Conservation (phyloP, 2,888 invertebrate genomes). For the Drosophila longiperda region DNA sequence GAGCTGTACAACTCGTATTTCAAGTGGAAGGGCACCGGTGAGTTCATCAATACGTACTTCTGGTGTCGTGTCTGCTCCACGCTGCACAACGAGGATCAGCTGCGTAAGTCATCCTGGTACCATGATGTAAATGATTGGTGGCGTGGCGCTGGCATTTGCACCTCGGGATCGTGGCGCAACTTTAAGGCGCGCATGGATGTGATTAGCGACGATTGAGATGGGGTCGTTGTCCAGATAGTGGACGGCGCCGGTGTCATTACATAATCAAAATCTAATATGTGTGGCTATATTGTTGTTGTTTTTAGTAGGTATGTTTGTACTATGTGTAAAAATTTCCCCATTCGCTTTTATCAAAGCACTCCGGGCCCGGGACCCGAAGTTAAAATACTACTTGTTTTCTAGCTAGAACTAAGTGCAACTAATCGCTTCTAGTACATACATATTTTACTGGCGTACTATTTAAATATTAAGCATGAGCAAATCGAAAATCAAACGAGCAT, state of each 20-base stretch:
- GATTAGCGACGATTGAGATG: conserved; percentile 83
- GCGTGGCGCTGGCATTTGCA: conserved; percentile 93
- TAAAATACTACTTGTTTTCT: conserved; percentile 55
- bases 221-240: conserved; percentile 57
- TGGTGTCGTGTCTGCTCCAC: conserved; percentile 89
- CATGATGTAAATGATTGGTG: conserved; percentile 96
- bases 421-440: conserved; percentile 33
- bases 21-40: conserved; percentile 96
- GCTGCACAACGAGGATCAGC: conserved; percentile 85
- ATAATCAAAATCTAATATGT: conserved; percentile 51
- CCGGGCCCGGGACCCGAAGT: conserved; percentile 12
- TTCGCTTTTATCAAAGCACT: conserved; percentile 32
- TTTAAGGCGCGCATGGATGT: conserved; percentile 85
- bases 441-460: conserved; percentile 4
- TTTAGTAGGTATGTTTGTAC: conserved; percentile 53
- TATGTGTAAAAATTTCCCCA: conserved; percentile 37
- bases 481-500: conserved; percentile 53
- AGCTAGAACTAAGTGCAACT: conserved; percentile 59
- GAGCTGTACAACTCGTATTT: conserved; percentile 97
- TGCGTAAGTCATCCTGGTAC: conserved; percentile 83
- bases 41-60: conserved; percentile 96
- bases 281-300: conserved; percentile 53
- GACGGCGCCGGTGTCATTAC: conserved; percentile 52
- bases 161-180: conserved; percentile 89
- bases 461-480: conserved; percentile 27